Evolutionary conservation across 2,797 vertebrate genomes (phyloP).

Genomic region (Protonibea diacanthus): DNA sequence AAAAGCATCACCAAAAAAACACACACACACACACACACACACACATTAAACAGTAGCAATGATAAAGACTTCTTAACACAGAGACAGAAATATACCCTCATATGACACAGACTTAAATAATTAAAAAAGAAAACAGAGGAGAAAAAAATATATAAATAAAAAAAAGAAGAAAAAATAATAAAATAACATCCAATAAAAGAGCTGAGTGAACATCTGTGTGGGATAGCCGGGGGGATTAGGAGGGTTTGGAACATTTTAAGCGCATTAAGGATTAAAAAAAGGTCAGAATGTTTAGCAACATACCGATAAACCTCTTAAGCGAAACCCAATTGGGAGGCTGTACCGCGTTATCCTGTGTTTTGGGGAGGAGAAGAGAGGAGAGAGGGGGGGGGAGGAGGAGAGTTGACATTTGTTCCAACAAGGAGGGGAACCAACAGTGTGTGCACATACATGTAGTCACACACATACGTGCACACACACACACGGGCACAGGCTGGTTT

Average conservation of each 20-base stretch:
- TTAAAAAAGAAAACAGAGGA: constrained; percentile 45
- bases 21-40: constrained; percentile 21
- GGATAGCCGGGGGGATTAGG: constrained; percentile 87
- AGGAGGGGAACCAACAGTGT: constrained; percentile 66
- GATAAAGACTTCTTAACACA: constrained; percentile 52
- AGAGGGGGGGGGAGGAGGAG: constrained; percentile 18
- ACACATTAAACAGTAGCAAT: constrained; percentile 24
- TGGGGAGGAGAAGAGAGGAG: constrained; percentile 76
- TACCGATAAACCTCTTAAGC: constrained; percentile 90
- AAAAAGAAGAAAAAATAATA: constrained; percentile 58
- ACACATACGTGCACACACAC: constrained; percentile 45
- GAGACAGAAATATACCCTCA: constrained; percentile 61
- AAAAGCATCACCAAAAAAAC: constrained; percentile 22
- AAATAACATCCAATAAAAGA: constrained; percentile 85
- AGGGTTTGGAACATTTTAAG: constrained; percentile 89
- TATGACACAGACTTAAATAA: constrained; percentile 69
- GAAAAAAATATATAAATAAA: constrained; percentile 58
- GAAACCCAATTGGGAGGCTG: constrained; percentile 87
- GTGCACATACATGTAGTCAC: constrained; percentile 58
- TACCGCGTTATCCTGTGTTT: constrained; percentile 82
- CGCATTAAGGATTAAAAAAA: constrained; percentile 91
- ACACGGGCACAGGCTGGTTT: constrained; percentile 46
- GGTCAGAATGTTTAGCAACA: constrained; percentile 91
- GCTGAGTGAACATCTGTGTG: constrained; percentile 86
- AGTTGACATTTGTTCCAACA: constrained; percentile 84